Conservation (phyloP, 2,888 invertebrate species). For the Cephus pulcher region DNA sequence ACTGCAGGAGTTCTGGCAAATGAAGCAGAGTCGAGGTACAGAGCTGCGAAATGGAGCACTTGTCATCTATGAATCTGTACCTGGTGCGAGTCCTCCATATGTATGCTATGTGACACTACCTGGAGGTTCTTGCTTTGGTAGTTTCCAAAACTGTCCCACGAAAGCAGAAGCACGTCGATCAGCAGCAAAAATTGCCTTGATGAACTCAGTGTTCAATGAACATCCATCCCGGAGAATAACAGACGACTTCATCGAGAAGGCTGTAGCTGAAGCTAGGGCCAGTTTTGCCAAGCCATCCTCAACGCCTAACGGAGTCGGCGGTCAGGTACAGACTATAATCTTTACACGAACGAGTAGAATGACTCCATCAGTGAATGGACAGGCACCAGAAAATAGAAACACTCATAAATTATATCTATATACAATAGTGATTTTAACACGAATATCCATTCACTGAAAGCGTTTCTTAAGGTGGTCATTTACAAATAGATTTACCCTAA, state of each 20-base stretch:
- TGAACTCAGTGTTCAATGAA: slow-evolving; percentile 97
- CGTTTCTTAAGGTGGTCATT: too few species aligned
- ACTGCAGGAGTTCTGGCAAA: slow-evolving; percentile 96
- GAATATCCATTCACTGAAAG: too few species aligned
- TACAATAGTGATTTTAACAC: too few species aligned
- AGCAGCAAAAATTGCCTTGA: slow-evolving; percentile 94
- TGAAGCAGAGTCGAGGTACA: slow-evolving; percentile 90
- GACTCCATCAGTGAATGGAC: too few species aligned
- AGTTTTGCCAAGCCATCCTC: slow-evolving; percentile 68
- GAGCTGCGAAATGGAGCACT: slow-evolving; percentile 89
- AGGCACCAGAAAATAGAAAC: too few species aligned
- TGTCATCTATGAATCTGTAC: slow-evolving; percentile 95
- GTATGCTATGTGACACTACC: slow-evolving; percentile 95
- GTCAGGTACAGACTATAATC: slow-evolving; percentile 36
- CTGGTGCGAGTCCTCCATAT: slow-evolving; percentile 90
- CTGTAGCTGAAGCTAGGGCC: slow-evolving; percentile 90
- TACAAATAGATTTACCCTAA: neutral
- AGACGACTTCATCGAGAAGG: slow-evolving; percentile 94
- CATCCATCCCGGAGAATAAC: slow-evolving; percentile 93
- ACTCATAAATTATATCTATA: too few species aligned
- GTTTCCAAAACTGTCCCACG: slow-evolving; percentile 94
- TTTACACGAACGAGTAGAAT: neutral
- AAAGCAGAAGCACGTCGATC: slow-evolving; percentile 95
- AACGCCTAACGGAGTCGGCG: slow-evolving; percentile 50
- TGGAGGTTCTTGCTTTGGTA: slow-evolving; percentile 95